Conservation (phyloP, 2,797 vertebrate genomes). For the Denticeps clupeoides region DNA sequence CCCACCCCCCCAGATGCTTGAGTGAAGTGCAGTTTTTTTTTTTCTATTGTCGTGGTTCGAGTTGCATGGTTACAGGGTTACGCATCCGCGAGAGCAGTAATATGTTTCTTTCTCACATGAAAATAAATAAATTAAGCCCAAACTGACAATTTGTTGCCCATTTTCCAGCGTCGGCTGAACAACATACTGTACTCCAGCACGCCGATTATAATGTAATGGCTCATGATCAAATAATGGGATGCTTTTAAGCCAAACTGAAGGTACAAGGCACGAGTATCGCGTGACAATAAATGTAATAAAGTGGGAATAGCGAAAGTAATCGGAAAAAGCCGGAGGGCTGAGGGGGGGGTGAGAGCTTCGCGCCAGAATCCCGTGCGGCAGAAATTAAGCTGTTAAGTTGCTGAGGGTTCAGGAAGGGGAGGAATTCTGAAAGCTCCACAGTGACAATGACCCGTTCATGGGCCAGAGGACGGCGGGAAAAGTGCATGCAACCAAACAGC, state of each 20-base stretch:
- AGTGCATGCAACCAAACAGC: constrained; percentile 48
- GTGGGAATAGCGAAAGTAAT: constrained; percentile 21
- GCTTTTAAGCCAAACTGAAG: constrained; percentile 19
- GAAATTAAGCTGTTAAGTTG: constrained; percentile 40
- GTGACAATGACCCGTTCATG: constrained; percentile 57
- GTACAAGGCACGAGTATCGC: constrained; percentile 21
- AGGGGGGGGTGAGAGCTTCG: constrained; percentile 19
- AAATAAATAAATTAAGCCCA: no score
- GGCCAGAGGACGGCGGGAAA: constrained; percentile 42
- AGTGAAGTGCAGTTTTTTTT: constrained; percentile 30
- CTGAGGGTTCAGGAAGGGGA: constrained; percentile 36
- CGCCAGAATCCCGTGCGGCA: constrained; percentile 26
- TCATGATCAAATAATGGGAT: constrained; percentile 23
- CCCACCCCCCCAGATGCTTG: no score
- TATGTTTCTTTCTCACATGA: background rate
- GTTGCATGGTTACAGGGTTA: no score
- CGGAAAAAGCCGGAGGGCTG: constrained; percentile 21
- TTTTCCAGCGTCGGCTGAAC: no score
- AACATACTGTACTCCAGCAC: constrained; percentile 9
- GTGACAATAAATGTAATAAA: constrained; percentile 28
- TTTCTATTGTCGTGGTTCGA: no score
- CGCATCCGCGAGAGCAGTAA: no score
- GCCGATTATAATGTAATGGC: constrained; percentile 27
- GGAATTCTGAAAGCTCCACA: constrained; percentile 47
- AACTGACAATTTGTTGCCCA: no score